Conservation (phyloP, 2,888 invertebrate genomes). For the Mesodorylaimus sp. region DNA sequence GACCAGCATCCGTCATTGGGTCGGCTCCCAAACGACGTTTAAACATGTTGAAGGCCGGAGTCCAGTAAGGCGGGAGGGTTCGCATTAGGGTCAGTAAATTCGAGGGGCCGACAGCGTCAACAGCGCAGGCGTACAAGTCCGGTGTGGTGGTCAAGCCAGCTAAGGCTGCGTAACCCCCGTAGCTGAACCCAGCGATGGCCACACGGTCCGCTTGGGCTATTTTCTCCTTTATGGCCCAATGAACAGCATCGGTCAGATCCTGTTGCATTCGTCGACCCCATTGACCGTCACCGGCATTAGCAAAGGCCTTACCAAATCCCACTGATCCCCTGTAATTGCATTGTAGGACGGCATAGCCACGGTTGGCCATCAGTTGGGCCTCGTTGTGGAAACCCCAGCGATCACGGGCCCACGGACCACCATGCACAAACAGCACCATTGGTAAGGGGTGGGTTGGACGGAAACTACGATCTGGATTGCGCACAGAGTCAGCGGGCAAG, state of each 20-base stretch:
- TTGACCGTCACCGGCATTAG: conserved; percentile 27
- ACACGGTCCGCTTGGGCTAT: not conserved
- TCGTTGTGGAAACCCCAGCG: not conserved
- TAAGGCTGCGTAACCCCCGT: conserved; percentile 27
- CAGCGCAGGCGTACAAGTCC: conserved; percentile 25
- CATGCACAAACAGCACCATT: conserved; percentile 7
- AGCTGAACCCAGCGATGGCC: conserved; percentile 18
- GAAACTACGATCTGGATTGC: not conserved
- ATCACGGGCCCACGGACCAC: conserved; percentile 8
- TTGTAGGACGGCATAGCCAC: conserved; percentile 22
- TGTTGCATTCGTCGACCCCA: conserved; percentile 28
- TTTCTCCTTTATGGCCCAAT: conserved; percentile 18
- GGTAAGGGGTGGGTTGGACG: conserved; percentile 1
- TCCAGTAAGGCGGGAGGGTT: conserved; percentile 28
- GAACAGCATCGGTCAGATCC: conserved; percentile 26
- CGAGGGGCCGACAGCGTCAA: conserved; percentile 26
- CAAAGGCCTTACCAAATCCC: conserved; percentile 25
- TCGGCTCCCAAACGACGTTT: not conserved
- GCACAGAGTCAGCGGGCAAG: not conserved
- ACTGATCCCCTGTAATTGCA: conserved; percentile 26
- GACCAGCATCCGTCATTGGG: not conserved
- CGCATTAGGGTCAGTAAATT: conserved; percentile 25
- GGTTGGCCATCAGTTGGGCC: conserved; percentile 3
- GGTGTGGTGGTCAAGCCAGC: conserved; percentile 24
- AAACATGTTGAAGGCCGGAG: not conserved